Evolutionary conservation across 2,113 vertebrate genomes (phyloP).

Genomic region (Larimichthys crocea): DNA sequence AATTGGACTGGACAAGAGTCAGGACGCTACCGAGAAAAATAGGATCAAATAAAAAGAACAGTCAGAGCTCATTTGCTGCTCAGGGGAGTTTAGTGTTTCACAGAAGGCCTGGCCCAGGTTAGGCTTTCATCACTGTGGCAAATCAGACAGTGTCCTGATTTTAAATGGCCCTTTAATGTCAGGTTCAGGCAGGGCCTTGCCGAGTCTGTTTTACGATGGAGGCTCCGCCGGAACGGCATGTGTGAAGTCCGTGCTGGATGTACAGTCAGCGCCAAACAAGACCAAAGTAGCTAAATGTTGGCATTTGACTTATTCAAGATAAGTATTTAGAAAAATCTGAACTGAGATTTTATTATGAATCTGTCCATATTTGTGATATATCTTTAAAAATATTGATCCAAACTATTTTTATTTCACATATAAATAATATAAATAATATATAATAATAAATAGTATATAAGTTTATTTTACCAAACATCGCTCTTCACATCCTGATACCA

Average conservation of each 20-base stretch:
- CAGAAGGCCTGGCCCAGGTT: conserved; percentile 73
- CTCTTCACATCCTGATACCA: neutral
- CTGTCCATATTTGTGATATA: neutral
- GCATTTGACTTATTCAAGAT: neutral
- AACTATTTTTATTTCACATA: neutral
- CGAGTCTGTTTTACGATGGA: conserved; percentile 74
- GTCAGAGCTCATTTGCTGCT: conserved; percentile 82
- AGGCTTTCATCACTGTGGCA: conserved; percentile 76
- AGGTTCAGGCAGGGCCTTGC: conserved; percentile 74
- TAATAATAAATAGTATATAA: neutral
- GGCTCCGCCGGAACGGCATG: conserved; percentile 41
- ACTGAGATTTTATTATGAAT: neutral
- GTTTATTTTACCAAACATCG: too few species aligned
- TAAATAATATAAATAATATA: too few species aligned
- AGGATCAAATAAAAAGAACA: conserved; percentile 82
- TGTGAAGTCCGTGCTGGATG: conserved; percentile 47
- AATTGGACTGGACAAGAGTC: conserved; percentile 66
- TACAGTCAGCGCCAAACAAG: neutral
- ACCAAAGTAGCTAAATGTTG: neutral
- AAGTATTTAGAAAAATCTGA: neutral
- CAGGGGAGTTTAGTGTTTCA: conserved; percentile 83
- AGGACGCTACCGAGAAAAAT: conserved; percentile 74
- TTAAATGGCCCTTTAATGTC: conserved; percentile 83
- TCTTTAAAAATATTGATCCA: neutral
- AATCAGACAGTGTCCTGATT: conserved; percentile 81